A percentile compares a stretch with the other conserved stretches of the same genome.
These are phyloP conservation scores for Druon quercuslanigerum DNA, from an alignment of 1,140 invertebrate genomes.

Conservation along the genomic window DNA sequence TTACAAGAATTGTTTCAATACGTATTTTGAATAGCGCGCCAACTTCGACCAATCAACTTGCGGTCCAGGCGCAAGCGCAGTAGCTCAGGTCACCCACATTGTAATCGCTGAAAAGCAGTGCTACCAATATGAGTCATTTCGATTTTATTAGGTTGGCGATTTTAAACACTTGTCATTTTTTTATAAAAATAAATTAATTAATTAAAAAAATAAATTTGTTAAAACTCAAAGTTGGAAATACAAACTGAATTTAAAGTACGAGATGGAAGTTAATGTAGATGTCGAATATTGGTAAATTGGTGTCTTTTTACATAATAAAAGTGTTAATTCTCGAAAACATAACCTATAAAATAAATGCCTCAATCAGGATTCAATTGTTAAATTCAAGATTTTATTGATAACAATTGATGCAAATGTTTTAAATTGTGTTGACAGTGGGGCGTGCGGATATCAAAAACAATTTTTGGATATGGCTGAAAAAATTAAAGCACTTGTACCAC, in stretches of 20 bases:
- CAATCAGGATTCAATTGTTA: no score
- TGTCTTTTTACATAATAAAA: neutral
- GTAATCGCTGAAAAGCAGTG: no score
- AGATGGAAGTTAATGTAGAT: conserved; percentile 63
- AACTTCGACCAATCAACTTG: no score
- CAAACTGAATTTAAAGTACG: neutral
- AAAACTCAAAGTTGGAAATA: neutral
- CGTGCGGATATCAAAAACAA: conserved; percentile 80
- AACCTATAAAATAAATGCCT: conserved; percentile 8
- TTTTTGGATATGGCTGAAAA: conserved; percentile 77
- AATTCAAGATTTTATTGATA: no score
- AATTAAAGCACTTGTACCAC: conserved; percentile 76
- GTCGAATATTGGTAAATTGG: conserved; percentile 75
- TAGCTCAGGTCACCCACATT: no score
- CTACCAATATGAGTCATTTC: no score
- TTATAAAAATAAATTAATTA: no score
- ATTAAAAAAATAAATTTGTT: neutral
- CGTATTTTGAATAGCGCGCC: no score
- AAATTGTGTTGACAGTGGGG: conserved; percentile 71
- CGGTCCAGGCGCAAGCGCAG: no score
- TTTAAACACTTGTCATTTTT: no score
- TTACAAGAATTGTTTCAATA: no score
- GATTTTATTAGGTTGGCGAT: no score
- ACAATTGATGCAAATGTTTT: neutral
- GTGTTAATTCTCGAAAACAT: neutral